Conservation (phyloP, 2,113 vertebrate genomes). For the Chionodraco myersi region DNA sequence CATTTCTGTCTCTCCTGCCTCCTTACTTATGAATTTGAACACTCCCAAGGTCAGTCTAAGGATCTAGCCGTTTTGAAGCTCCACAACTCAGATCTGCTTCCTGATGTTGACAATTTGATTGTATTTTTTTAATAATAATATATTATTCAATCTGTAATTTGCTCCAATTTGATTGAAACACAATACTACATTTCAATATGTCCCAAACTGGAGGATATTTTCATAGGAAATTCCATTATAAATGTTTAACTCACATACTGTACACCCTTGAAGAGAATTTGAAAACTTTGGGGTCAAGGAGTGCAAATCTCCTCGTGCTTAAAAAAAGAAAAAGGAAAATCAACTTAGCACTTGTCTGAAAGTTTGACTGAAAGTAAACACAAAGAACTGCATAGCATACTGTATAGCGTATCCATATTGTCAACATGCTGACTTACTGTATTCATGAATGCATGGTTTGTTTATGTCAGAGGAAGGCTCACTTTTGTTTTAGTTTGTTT, state of each 20-base stretch:
- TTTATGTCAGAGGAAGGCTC: constrained; percentile 1
- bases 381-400: background rate
- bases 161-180: no score
- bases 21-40: no score
- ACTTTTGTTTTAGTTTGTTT: constrained; percentile 8
- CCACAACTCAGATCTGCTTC: background rate
- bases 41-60: no score
- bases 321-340: background rate
- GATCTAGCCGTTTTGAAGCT: background rate
- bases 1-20: no score
- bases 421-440: background rate
- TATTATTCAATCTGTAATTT: background rate
- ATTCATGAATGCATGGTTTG: constrained; percentile 10
- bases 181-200: background rate
- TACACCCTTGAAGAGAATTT: background rate
- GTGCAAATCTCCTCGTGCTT: background rate
- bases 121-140: background rate
- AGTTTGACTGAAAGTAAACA: constrained; percentile 18
- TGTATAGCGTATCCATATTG: background rate
- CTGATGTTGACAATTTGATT: no score
- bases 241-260: background rate
- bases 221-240: background rate
- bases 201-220: background rate
- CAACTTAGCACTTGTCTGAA: background rate
- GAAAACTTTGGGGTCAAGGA: background rate